phyloP scores from a whole-genome alignment of 2,888 invertebrate genomes.

The Cosmorhoe ocellata region DNA sequence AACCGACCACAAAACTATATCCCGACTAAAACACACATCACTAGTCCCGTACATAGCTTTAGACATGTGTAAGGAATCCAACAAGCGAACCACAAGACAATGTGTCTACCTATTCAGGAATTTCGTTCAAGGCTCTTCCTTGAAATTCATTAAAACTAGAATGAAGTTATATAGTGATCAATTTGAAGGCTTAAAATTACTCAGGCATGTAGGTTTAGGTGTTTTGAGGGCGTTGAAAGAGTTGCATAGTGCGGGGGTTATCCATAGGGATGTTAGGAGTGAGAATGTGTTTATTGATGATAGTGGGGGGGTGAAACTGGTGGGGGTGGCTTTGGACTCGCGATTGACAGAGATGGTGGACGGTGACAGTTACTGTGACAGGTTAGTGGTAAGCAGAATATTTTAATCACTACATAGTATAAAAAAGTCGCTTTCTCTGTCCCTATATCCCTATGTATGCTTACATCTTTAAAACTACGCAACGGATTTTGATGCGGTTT shows the following conservation, averaged over 20 bases:
- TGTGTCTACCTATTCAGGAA: slow-evolving; percentile 88
- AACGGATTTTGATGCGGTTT: too few relatives aligned
- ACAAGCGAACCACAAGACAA: slow-evolving; percentile 50
- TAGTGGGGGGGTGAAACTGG: slow-evolving; percentile 82
- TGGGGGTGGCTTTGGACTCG: slow-evolving; percentile 88
- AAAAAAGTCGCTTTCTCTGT: neutral
- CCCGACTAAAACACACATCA: slow-evolving; percentile 86
- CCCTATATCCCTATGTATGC: too few relatives aligned
- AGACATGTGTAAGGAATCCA: slow-evolving; percentile 84
- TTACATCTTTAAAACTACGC: too few relatives aligned
- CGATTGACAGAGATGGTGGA: slow-evolving; percentile 83
- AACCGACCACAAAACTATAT: slow-evolving; percentile 88
- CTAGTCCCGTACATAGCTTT: slow-evolving; percentile 90
- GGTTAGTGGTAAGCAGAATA: slow-evolving; percentile 47
- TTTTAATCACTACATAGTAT: neutral
- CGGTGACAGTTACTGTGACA: slow-evolving; percentile 62
- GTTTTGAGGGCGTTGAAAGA: slow-evolving; percentile 89
- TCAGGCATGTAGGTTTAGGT: slow-evolving; percentile 87
- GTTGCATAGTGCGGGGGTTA: slow-evolving; percentile 90
- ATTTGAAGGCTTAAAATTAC: slow-evolving; percentile 60
- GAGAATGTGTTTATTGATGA: slow-evolving; percentile 88
- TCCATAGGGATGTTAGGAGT: slow-evolving; percentile 91
- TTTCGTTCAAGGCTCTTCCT: slow-evolving; percentile 80
- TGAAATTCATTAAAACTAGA: slow-evolving; percentile 55
- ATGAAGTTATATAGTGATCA: slow-evolving; percentile 53